Conservation (phyloP, 2,888 invertebrate genomes). For the Phortica magna region DNA sequence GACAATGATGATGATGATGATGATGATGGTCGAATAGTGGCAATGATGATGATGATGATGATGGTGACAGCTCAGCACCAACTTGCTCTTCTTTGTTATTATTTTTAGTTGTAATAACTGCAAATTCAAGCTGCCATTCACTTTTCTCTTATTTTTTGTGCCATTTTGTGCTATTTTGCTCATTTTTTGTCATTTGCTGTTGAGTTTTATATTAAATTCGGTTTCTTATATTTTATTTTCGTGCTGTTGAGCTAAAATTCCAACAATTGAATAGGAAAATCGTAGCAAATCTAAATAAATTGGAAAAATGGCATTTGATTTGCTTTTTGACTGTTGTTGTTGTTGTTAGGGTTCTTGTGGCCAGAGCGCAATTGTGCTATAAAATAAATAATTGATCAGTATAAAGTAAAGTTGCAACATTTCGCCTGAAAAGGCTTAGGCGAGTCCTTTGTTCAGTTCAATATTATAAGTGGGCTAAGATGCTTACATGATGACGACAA, state of each 20-base stretch:
- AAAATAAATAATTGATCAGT: constrained; percentile 24
- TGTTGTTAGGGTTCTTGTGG: background rate
- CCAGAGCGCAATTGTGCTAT: constrained; percentile 7
- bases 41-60: constrained; percentile 16
- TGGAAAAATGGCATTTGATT: constrained; percentile 20
- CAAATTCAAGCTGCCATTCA: constrained; percentile 14
- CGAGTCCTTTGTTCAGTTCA: background rate
- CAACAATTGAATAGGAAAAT: background rate
- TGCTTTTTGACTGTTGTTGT: constrained; percentile 2
- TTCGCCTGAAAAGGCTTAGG: background rate
- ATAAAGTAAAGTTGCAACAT: background rate
- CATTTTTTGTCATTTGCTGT: background rate
- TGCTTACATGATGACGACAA: background rate
- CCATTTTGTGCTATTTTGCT: background rate
- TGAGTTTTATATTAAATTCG: background rate
- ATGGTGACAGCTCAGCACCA: constrained; percentile 3
- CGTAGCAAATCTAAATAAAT: constrained; percentile 8
- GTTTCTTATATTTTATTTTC: background rate
- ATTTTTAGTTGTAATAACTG: constrained; percentile 21
- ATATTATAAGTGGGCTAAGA: constrained; percentile 2
- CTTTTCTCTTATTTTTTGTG: background rate
- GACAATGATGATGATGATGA: background rate
- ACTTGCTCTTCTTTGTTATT: constrained; percentile 4
- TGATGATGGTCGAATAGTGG: background rate
- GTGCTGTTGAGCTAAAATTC: background rate